phyloP scores from a whole-genome alignment of 2,797 vertebrate genomes.

The Chrosomus eos region DNA sequence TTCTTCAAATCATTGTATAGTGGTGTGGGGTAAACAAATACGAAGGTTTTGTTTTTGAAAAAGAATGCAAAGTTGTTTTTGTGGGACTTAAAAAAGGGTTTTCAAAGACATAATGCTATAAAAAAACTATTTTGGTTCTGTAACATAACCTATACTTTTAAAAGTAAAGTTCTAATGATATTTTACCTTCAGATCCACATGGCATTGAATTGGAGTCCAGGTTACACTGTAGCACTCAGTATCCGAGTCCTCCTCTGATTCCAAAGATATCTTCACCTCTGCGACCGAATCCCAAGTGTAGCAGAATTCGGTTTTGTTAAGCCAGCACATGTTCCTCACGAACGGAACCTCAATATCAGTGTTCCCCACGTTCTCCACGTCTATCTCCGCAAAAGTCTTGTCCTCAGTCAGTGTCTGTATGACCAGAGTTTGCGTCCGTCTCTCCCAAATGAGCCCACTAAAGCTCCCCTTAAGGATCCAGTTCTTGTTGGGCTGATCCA shows the following conservation, averaged over 20 bases:
- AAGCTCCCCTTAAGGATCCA: conserved; percentile 88
- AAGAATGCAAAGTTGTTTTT: background rate
- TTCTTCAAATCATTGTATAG: background rate
- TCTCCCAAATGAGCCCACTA: conserved; percentile 90
- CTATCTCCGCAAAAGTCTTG: conserved; percentile 81
- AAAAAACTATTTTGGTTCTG: background rate
- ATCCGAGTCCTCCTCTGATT: conserved; percentile 72
- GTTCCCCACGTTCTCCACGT: conserved; percentile 80
- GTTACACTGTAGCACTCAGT: conserved; percentile 87
- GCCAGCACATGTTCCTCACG: conserved; percentile 88
- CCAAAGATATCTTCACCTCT: conserved; percentile 84
- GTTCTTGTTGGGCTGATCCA: conserved; percentile 91
- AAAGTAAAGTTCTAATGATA: background rate
- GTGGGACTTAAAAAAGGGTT: background rate
- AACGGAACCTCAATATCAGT: conserved; percentile 83
- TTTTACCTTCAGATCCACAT: conserved; percentile 85
- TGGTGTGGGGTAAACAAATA: background rate
- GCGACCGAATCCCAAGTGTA: conserved; percentile 89
- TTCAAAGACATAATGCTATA: background rate
- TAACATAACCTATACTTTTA: background rate
- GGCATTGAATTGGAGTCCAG: conserved; percentile 87
- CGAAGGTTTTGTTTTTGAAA: background rate
- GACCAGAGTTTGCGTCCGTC: conserved; percentile 82
- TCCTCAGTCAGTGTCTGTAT: conserved; percentile 85
- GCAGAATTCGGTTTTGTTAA: conserved; percentile 89